Evolutionary conservation across 2,113 vertebrate genomes (phyloP), one percentile per base, ranked within the genome.

Genomic region (Heterotilapia buettikoferi): DNA sequence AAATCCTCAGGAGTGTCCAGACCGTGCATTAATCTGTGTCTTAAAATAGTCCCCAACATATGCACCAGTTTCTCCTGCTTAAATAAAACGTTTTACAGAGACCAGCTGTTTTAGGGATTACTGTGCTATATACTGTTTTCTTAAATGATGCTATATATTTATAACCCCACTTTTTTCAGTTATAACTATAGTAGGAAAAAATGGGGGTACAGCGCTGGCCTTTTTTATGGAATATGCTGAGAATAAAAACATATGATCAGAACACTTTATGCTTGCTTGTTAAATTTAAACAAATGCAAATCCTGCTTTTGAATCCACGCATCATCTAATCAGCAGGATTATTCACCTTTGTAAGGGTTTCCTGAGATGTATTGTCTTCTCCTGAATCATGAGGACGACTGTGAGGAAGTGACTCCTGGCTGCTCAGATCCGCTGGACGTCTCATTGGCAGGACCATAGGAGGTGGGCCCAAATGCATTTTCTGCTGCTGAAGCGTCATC

Each of bases 401-500:
- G 24, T 93, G 96, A 79, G 96, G 95, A 81, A 97, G 92, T 45
- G 96, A 92, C 2, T 97, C 97, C 95, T 98, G 97, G 83, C 96
- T 94, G 36, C 96, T 96, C 0, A 92, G 47, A 50, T 98, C 97
- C 18, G 97, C 97, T 12, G 91, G 90, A 76, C 94, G 95, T 90
- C 97, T 98, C 89, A 92, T 76, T 16, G 96, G 93, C 71, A 96
- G 83, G 68, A 96, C 92, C 87, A 96, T 91, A 1, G 97, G 96
- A 50, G 97, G 97, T 1, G 96, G 97, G 6, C 97, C 97, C 87
- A 98, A 52, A 95, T 97, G 98, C 96, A 98, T 95, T 71, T 98
- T 98, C 92, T 98, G 97, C 85, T 97, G 97, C 86, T 95, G 95
- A 14, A 99, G 97, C 89, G 98, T 98, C 84, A 97, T 13, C 98